Percentiles rank a stretch among this genome's conserved stretches.
These are phyloP conservation scores for Megathymus violae DNA, from an alignment of 1,140 invertebrate genomes.

Conservation along the genomic window DNA sequence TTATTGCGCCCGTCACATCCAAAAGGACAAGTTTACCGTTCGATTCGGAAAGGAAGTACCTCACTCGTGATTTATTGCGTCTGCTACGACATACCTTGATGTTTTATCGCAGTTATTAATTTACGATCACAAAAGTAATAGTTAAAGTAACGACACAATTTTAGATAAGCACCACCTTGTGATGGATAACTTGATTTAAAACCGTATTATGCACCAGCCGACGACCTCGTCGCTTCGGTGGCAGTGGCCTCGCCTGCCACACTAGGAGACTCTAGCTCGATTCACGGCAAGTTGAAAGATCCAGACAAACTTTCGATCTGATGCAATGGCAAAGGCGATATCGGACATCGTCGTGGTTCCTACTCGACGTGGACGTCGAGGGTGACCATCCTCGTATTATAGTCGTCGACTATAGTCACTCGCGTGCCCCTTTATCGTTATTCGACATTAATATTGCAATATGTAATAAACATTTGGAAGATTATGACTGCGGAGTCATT, in stretches of 20 bases:
- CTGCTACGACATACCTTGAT: neutral
- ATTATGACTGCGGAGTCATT: conserved; percentile 16
- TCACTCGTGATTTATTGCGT: conserved; percentile 6
- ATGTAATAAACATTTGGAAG: conserved; percentile 8
- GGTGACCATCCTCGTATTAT: no score
- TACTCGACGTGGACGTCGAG: no score
- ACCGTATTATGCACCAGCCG: neutral
- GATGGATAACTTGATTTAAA: neutral
- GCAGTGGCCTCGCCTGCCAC: neutral
- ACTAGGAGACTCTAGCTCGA: no score
- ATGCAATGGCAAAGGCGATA: no score
- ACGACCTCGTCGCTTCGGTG: neutral
- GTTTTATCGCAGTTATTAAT: neutral
- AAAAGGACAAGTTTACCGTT: conserved; percentile 16
- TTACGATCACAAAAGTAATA: neutral
- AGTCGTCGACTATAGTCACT: neutral
- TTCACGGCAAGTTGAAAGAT: no score
- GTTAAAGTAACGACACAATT: neutral
- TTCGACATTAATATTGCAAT: conserved; percentile 16
- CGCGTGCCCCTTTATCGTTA: neutral
- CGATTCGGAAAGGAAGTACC: neutral
- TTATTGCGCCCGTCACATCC: conserved; percentile 14
- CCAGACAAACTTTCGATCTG: no score
- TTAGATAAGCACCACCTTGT: neutral
- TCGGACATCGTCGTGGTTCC: no score